Base-by-base conservation (phyloP, 2,888 invertebrate species). In the Yponomeuta sedellus region DNA sequence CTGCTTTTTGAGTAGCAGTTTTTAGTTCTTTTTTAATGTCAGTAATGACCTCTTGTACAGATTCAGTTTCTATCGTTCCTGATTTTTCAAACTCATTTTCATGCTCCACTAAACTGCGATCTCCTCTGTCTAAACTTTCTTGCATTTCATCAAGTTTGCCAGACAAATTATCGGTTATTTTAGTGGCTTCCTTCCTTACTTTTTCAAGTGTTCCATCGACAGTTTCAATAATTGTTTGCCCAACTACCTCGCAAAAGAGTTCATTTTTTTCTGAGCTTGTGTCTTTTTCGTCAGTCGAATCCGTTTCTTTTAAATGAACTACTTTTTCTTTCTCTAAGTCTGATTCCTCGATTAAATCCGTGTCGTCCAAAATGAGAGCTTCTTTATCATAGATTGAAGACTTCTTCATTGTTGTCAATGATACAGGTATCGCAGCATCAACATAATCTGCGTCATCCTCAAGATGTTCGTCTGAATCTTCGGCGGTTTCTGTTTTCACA, bases 121-220 rank as follows among this genome's bases (percentile, higher is more conserved):
- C 44, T 52, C 12, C 44, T 52, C 16, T 52, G 44, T 52, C 44
- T 52, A 52, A 2, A 52, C 44, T 16, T 52, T 52, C 44, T 52
- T 52, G 44, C 44, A 52, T 52, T 52, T 52, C 44, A 52, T 52
- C 44, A 52, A 52, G 44, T 52, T 52, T 52, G 44, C 16, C 44
- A 52, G 44, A 52, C 44, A 52, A 16, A 52, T 16, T 1, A 52
- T 52, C 16, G 16, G 44, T 52, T 52, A 52, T 1, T 52, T 52
- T 52, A 52, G 44, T 52, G 1, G 16, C 44, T 16, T 16, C 16
- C 44, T 52, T 16, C 12, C 12, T 52, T 16, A 12, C 44, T 52
- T 52, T 52, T 52, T 52, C 16, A 5, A 16, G 12, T 52, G 44
- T 52, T 5, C 16, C 44, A 52, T 52, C 44, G 44, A 52, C 44